phyloP scores from a whole-genome alignment of 53 echinoderm and acorn worm genomes.

The Actinopyga echinites region DNA sequence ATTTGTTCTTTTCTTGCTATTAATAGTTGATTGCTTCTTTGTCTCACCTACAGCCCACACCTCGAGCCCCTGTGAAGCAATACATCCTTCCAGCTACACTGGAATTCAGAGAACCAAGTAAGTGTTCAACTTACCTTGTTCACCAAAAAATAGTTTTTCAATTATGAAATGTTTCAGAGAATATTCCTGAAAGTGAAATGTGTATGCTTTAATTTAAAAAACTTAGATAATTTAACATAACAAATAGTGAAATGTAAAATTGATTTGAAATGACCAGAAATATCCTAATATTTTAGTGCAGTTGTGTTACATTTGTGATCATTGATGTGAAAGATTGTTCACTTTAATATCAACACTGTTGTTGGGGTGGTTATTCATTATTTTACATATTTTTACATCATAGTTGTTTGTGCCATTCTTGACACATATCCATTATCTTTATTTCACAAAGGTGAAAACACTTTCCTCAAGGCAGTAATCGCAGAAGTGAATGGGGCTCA shows the following conservation, averaged over 20 bases:
- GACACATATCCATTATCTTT: too few species aligned
- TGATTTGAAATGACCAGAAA: too few species aligned
- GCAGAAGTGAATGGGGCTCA: constrained; percentile 78
- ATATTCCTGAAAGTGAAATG: too few species aligned
- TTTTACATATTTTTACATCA: not conserved
- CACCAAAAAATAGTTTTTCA: too few species aligned
- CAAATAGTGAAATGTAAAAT: too few species aligned
- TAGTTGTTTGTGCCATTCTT: not conserved
- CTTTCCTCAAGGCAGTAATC: constrained; percentile 74
- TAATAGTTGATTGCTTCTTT: not conserved
- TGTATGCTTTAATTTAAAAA: too few species aligned
- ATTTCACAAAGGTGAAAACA: constrained; percentile 78
- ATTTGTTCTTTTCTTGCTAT: not conserved
- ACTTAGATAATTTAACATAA: too few species aligned
- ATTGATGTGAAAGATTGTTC: too few species aligned
- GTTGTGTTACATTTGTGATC: too few species aligned
- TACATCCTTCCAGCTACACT: constrained; percentile 79
- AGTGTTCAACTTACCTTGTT: not conserved
- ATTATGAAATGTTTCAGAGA: too few species aligned
- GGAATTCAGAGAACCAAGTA: constrained; percentile 92
- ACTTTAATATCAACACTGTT: too few species aligned
- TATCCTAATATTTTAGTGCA: too few species aligned
- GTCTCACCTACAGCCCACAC: constrained; percentile 15
- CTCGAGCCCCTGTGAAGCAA: constrained; percentile 24
- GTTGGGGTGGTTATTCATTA: not conserved